These are phyloP conservation scores for Remorina albescens DNA, from an alignment of 2,797 vertebrate genomes.

Conservation along the genomic window DNA sequence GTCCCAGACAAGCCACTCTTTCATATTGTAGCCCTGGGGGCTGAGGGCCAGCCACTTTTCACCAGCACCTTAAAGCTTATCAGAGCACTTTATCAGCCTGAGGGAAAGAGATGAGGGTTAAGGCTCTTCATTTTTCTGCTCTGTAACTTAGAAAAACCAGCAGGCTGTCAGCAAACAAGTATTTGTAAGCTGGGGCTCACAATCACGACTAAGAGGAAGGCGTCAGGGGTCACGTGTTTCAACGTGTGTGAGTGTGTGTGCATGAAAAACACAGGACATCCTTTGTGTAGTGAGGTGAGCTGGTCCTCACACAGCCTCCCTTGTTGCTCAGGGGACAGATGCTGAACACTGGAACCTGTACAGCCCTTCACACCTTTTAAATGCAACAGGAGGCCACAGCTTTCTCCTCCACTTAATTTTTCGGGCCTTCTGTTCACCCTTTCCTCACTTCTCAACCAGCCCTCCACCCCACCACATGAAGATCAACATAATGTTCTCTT, in stretches of 20 bases:
- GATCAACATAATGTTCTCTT: conserved; percentile 75
- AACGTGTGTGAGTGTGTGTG: conserved; percentile 33
- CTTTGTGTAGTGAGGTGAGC: conserved; percentile 69
- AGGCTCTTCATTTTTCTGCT: conserved; percentile 86
- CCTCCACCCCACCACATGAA: background rate
- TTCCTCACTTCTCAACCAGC: conserved; percentile 27
- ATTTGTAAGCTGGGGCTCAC: conserved; percentile 86
- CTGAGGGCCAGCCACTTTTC: conserved; percentile 86
- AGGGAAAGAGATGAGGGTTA: conserved; percentile 91
- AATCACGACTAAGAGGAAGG: conserved; percentile 73
- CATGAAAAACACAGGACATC: conserved; percentile 63
- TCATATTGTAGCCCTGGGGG: conserved; percentile 86
- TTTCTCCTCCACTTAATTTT: conserved; percentile 58
- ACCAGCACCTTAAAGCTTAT: conserved; percentile 90
- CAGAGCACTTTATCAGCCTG: conserved; percentile 97
- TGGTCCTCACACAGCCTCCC: conserved; percentile 64
- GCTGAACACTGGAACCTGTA: conserved; percentile 65
- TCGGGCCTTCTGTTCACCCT: conserved; percentile 42
- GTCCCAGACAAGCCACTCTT: conserved; percentile 87
- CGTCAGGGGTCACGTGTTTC: conserved; percentile 46
- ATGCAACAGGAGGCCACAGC: conserved; percentile 65
- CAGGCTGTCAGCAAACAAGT: conserved; percentile 93
- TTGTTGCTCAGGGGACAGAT: conserved; percentile 77
- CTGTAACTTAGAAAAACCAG: conserved; percentile 74
- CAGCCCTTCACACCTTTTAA: conserved; percentile 76